Evolutionary conservation across 2,888 invertebrate genomes (phyloP).

Genomic region (Fabriciana adippe): DNA sequence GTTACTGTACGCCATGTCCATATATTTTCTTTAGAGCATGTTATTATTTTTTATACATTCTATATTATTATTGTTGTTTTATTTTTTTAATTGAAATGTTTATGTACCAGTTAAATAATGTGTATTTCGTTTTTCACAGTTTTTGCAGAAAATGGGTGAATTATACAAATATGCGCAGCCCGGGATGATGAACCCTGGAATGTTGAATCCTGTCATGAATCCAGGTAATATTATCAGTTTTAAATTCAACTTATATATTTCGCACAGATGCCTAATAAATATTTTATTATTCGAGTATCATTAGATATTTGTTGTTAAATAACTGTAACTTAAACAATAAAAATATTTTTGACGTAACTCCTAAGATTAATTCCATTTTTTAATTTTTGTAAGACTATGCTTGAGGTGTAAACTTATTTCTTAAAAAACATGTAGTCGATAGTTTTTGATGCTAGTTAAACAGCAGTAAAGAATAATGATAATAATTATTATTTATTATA

Average conservation of each 20-base stretch:
- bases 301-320: no score
- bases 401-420: no score
- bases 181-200: conserved; percentile 66
- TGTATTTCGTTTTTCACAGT: conserved; percentile 46
- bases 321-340: no score
- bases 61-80: conserved; percentile 36
- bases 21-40: conserved; percentile 47
- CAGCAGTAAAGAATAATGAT: no score
- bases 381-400: no score
- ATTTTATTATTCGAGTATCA: background rate
- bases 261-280: background rate
- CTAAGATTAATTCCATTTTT: no score
- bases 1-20: conserved; percentile 48
- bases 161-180: conserved; percentile 71
- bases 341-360: no score
- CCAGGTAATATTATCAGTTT: conserved; percentile 49
- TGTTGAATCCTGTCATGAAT: conserved; percentile 73
- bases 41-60: conserved; percentile 18
- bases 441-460: no score
- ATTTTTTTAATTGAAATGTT: background rate
- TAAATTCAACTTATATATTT: background rate
- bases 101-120: background rate
- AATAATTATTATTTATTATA: no score
- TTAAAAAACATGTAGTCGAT: no score
- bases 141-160: conserved; percentile 76